Evolutionary conservation across 2,113 vertebrate species (phyloP).

Genomic region (Cottus gobio): DNA sequence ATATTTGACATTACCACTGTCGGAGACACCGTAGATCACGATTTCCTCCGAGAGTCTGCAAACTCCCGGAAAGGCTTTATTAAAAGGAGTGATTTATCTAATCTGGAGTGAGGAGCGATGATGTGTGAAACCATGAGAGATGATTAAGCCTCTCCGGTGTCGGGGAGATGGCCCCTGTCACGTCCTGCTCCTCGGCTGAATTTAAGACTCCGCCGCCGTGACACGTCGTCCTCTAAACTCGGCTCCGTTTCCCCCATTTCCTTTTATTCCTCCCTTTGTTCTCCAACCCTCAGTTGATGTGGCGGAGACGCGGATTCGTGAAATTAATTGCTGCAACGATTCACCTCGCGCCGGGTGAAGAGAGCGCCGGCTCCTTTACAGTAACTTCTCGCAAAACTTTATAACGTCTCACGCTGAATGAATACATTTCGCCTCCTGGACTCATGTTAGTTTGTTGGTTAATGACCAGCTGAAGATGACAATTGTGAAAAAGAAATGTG

Average conservation of each 20-base stretch:
- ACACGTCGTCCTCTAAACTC: slow-evolving; percentile 48
- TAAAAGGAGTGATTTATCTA: slow-evolving; percentile 67
- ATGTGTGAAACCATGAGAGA: slow-evolving; percentile 56
- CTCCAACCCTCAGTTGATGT: slow-evolving; percentile 45
- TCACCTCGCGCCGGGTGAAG: slow-evolving; percentile 30
- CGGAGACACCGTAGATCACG: slow-evolving; percentile 30
- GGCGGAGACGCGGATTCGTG: slow-evolving; percentile 54
- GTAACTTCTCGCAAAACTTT: slow-evolving; percentile 34
- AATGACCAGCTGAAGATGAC: not conserved
- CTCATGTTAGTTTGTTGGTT: not conserved
- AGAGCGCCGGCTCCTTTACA: not conserved
- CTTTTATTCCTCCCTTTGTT: slow-evolving; percentile 52
- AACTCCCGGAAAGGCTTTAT: slow-evolving; percentile 55
- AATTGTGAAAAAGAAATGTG: not conserved
- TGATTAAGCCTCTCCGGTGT: slow-evolving; percentile 61
- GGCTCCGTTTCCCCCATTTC: slow-evolving; percentile 21
- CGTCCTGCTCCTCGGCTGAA: slow-evolving; percentile 41
- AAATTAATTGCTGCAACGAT: slow-evolving; percentile 49
- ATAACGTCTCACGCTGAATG: not conserved
- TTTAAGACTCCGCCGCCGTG: slow-evolving; percentile 50
- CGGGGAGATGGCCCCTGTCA: slow-evolving; percentile 59
- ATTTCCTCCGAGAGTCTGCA: slow-evolving; percentile 50
- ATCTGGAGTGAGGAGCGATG: slow-evolving; percentile 43
- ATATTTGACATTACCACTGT: slow-evolving; percentile 52
- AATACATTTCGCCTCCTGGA: not conserved